Evolutionary conservation across 2,888 invertebrate genomes (phyloP).

Genomic region (Periphyllus acericola): DNA sequence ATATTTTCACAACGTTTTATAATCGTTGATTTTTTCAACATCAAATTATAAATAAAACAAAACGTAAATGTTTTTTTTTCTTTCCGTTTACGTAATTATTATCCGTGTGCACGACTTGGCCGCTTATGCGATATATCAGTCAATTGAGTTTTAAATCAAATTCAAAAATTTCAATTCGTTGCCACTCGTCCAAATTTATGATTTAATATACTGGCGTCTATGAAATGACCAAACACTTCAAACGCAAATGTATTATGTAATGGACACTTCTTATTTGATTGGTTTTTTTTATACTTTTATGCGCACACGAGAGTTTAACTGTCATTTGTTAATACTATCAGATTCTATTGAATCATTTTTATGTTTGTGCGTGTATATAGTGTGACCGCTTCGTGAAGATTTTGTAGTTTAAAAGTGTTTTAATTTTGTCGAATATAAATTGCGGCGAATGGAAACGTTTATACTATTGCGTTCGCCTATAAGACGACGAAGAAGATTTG

Average conservation of each 20-base stretch:
- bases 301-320: background rate
- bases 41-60: background rate
- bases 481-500: background rate
- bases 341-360: background rate
- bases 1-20: background rate
- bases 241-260: background rate
- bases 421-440: background rate
- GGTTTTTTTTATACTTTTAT: background rate
- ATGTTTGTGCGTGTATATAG: background rate
- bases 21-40: background rate
- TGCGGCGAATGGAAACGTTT: background rate
- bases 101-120: background rate
- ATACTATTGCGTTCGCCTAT: background rate
- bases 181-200: background rate
- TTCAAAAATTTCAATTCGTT: slow-evolving; percentile 1
- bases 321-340: background rate
- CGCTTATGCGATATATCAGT: background rate
- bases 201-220: background rate
- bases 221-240: background rate
- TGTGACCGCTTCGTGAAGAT: background rate
- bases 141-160: background rate
- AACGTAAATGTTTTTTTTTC: background rate
- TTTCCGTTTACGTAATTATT: background rate
- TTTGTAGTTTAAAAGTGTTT: background rate
- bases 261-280: background rate